A percentile compares a stretch with the other conserved stretches of the same genome.
These are phyloP conservation scores for Numenius phaeopus DNA, from an alignment of 2,797 vertebrate species.

Conservation along the genomic window DNA sequence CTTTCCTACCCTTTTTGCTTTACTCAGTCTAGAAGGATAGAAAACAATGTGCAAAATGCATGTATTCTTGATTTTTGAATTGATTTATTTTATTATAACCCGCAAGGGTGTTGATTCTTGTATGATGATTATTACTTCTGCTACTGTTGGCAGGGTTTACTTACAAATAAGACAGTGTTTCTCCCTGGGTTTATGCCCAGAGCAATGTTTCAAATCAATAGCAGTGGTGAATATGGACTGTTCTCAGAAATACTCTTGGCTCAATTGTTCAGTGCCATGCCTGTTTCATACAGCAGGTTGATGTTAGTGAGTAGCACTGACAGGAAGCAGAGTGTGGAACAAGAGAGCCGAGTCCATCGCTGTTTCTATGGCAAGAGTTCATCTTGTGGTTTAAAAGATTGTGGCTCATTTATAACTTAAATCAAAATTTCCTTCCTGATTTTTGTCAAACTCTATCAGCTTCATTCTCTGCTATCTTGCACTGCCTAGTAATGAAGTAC, in stretches of 20 bases:
- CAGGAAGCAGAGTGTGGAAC: neutral
- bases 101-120: neutral
- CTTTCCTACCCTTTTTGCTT: neutral
- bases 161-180: conserved; percentile 1
- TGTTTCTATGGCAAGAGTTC: neutral
- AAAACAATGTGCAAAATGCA: neutral
- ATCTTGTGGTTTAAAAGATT: neutral
- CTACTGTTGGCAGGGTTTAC: neutral
- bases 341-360: neutral
- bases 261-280: neutral
- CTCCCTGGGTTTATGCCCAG: neutral
- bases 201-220: neutral
- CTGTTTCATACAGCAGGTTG: neutral
- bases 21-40: neutral
- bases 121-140: conserved; percentile 6
- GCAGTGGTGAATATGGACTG: neutral
- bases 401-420: neutral
- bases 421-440: neutral
- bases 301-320: neutral
- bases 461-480: neutral
- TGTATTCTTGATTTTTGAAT: neutral
- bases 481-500: neutral
- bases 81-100: neutral
- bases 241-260: neutral
- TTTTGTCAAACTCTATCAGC: neutral